phyloP scores from a whole-genome alignment of 30 jellyfish, hydroid and myxozoan genomes.

The Pelagia noctiluca region DNA sequence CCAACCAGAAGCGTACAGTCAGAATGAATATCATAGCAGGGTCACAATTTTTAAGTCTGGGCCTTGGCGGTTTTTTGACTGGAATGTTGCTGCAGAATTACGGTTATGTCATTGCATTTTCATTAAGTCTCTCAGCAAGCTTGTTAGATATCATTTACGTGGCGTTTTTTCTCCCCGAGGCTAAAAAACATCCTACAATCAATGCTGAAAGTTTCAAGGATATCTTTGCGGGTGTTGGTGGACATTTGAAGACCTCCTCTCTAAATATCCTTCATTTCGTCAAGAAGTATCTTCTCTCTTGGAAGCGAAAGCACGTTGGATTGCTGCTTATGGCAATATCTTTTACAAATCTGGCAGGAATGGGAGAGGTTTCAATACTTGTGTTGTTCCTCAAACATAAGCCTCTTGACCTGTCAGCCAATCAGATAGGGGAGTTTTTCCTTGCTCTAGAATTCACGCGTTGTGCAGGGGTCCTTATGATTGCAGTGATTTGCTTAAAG shows the following conservation, averaged over 20 bases:
- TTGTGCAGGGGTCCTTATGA: constrained; percentile 39
- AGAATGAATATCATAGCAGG: constrained; percentile 67
- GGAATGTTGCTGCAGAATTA: constrained; percentile 40
- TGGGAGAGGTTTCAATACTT: constrained; percentile 56
- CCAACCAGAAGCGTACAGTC: constrained; percentile 36
- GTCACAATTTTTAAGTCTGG: constrained; percentile 36
- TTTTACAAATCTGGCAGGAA: constrained; percentile 47
- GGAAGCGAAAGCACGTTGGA: background rate
- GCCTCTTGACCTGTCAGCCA: constrained; percentile 58
- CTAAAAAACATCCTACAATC: too few relatives aligned
- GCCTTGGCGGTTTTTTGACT: constrained; percentile 45
- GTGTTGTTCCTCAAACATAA: constrained; percentile 44
- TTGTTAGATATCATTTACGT: constrained; percentile 32
- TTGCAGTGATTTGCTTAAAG: constrained; percentile 44
- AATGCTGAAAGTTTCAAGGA: too few relatives aligned
- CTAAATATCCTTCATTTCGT: background rate
- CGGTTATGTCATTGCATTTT: constrained; percentile 55
- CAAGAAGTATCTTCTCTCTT: constrained; percentile 1
- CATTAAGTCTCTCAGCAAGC: constrained; percentile 17
- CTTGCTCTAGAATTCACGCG: constrained; percentile 41
- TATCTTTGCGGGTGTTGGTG: too few relatives aligned
- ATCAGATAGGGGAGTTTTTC: constrained; percentile 46
- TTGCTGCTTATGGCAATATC: constrained; percentile 44
- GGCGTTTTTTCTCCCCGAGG: constrained; percentile 54
- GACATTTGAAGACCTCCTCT: constrained; percentile 4